A percentile compares a stretch with the other conserved stretches of the same genome.
These are phyloP conservation scores for Condylura cristata DNA, from an alignment of 2,113 vertebrate species.

Conservation along the genomic window DNA sequence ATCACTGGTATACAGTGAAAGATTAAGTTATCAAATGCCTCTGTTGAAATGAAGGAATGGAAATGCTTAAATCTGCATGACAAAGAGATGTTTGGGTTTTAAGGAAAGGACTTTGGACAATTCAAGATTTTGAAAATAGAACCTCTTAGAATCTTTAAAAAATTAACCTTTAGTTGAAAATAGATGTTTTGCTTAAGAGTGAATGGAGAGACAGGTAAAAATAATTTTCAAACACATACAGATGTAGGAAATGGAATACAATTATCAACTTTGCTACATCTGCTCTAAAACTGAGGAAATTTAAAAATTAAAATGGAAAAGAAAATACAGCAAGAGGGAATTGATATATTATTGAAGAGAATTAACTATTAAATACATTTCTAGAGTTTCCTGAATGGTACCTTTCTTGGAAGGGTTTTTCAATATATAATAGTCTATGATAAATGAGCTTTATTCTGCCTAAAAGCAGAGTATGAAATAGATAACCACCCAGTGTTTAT, in stretches of 20 bases:
- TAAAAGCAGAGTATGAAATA: background rate
- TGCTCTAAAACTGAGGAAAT: background rate
- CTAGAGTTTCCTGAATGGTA: background rate
- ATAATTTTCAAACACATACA: background rate
- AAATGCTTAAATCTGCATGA: constrained; percentile 9
- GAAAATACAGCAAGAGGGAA: background rate
- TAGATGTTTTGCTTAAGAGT: background rate
- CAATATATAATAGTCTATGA: background rate
- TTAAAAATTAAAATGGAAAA: background rate
- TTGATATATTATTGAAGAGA: background rate
- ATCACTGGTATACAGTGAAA: background rate
- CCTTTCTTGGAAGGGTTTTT: background rate
- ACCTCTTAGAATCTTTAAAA: background rate
- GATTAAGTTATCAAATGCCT: background rate
- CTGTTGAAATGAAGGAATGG: background rate
- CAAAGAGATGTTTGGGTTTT: background rate
- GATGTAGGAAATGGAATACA: background rate
- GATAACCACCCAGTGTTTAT: background rate
- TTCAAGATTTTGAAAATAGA: background rate
- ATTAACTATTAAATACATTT: background rate
- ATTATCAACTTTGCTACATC: background rate
- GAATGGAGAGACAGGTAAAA: background rate
- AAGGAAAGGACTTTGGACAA: background rate
- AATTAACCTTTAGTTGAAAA: constrained; percentile 6
- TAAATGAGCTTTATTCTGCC: background rate